phyloP scores from a whole-genome alignment of 1,140 invertebrate genomes.

The Apocrypta bakeri region DNA sequence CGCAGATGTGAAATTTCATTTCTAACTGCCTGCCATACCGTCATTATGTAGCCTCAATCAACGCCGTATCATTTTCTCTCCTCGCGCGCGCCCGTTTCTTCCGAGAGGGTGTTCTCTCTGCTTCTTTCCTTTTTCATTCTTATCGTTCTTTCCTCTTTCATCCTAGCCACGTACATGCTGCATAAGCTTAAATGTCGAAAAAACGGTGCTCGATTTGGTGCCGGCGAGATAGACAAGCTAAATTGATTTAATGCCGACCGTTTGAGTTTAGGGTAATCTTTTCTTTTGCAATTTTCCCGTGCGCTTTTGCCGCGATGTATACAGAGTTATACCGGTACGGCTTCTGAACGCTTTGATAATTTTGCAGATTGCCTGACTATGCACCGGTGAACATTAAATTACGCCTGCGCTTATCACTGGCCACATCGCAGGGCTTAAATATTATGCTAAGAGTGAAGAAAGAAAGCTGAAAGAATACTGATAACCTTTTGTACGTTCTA shows the following conservation, averaged over 20 bases:
- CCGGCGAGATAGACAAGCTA: not conserved
- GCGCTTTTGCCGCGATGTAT: too few species aligned
- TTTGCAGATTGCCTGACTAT: too few species aligned
- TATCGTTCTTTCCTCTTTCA: conserved; percentile 17
- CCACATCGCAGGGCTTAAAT: too few species aligned
- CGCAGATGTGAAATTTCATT: conserved; percentile 64
- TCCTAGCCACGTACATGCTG: not conserved
- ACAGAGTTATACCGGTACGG: too few species aligned
- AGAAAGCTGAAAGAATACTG: too few species aligned
- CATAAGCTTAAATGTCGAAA: conserved; percentile 3
- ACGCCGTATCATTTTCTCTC: conserved; percentile 60
- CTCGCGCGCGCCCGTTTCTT: conserved; percentile 35
- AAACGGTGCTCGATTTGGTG: not conserved
- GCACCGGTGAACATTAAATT: too few species aligned
- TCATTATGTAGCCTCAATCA: conserved; percentile 62
- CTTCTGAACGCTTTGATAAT: too few species aligned
- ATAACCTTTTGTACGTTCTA: too few species aligned
- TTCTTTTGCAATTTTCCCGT: not conserved
- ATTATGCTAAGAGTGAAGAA: too few species aligned
- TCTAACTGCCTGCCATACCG: conserved; percentile 59
- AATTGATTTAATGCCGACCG: conserved; percentile 19
- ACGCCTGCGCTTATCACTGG: too few species aligned
- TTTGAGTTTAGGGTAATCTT: not conserved
- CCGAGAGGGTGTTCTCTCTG: not conserved
- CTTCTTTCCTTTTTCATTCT: not conserved